Base-by-base conservation (phyloP, 2,888 invertebrate species). In the Itoplectis maculator region DNA sequence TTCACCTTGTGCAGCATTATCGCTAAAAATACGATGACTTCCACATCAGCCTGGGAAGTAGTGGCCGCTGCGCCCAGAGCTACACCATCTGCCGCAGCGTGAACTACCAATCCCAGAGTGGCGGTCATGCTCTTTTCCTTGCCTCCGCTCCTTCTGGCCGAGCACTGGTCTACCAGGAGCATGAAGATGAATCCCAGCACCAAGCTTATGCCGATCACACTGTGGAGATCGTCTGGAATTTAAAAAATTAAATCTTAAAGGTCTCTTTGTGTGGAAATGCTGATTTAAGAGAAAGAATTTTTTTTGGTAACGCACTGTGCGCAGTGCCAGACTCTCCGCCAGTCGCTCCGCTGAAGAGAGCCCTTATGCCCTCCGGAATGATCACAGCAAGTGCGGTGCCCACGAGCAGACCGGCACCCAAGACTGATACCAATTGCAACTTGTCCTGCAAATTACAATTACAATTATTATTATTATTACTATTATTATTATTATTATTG, bases 51-150 rank as follows among this genome's bases (percentile, higher is more conserved):
- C 90, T 99, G 99, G 2, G 98, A 97, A 0, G 99, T 98, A 0
- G 98, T 98, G 0, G 99, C 99, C 0, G 99, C 99, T 0, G 99
- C 99, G n/a, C 99, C 99, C 15, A 99, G 93, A 0, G 99, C 99
- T 11, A 99, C 96, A 2, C 99, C 99, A 93, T 99, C 99, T 77
- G 99, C 99, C 95, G 99, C 99, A 0, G 99, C 99, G 92, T 99
- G 99, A 0, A 99, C 99, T 0, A 99, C 98, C 4, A 99, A 94
- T 0, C 99, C 99, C 0, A 99, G 94, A 0, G 99, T 99, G 0
- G 99, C 99, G 0, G 99, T 99, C 54, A 98, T 95, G 88, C 97
- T 97, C 87, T 95, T 95, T 88, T 96, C 96, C 81, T 94, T 93
- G 72, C 95, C 94, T 87, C 96, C 95, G 76, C 94, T 94, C 88